These are phyloP conservation scores for Cyclophora albipunctata DNA, from an alignment of 2,888 invertebrate species.

Conservation along the genomic window DNA sequence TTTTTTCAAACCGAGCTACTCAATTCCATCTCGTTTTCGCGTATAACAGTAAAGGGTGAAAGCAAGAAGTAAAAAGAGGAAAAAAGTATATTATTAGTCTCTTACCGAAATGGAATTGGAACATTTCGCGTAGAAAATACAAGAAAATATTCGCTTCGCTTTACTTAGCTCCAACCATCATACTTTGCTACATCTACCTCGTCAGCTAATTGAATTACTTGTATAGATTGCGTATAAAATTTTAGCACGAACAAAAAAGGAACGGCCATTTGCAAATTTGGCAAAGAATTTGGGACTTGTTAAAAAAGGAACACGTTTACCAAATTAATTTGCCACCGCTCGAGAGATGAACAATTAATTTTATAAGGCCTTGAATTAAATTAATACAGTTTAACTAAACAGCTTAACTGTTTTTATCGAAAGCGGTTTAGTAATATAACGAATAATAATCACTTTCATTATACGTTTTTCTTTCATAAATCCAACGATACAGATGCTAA, in stretches of 20 bases:
- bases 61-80: slow-evolving; percentile 74
- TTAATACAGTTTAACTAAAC: too few relatives aligned
- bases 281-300: too few relatives aligned
- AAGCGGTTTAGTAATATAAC: too few relatives aligned
- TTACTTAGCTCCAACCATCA: slow-evolving; percentile 68
- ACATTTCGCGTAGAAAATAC: slow-evolving; percentile 70
- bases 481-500: slow-evolving; percentile 1
- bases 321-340: too few relatives aligned
- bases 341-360: too few relatives aligned
- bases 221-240: slow-evolving; percentile 35
- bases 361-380: too few relatives aligned
- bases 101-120: slow-evolving; percentile 75
- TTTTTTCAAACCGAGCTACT: too few relatives aligned
- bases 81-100: slow-evolving; percentile 75
- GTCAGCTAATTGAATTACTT: slow-evolving; percentile 56
- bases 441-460: too few relatives aligned
- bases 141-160: slow-evolving; percentile 70
- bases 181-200: slow-evolving; percentile 63
- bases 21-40: slow-evolving; percentile 28
- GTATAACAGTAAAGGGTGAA: slow-evolving; percentile 73
- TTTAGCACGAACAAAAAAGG: neutral
- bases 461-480: neutral
- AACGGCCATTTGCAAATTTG: too few relatives aligned
- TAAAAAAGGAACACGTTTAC: too few relatives aligned
- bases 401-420: too few relatives aligned